Evolutionary conservation across 1,140 invertebrate genomes (phyloP).

Genomic region (Varroa destructor): DNA sequence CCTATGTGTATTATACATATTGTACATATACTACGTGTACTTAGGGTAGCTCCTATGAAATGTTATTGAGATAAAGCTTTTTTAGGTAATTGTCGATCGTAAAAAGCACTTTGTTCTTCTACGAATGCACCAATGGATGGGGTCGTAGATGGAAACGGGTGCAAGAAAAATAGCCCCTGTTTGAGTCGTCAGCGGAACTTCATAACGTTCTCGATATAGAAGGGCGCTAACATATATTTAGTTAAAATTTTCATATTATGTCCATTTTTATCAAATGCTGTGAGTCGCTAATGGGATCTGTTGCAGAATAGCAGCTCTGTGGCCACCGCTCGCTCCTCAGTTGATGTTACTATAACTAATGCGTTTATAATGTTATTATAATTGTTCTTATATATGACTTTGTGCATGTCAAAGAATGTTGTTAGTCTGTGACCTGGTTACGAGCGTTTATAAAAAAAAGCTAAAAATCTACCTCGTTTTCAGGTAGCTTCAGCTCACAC

Average conservation of each 20-base stretch:
- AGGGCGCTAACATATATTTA: constrained; percentile 8
- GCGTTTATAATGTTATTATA: background rate
- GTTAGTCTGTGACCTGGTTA: no score
- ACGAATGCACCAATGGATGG: background rate
- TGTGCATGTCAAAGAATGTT: no score
- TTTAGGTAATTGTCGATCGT: no score
- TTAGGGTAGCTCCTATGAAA: no score
- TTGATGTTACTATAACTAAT: background rate
- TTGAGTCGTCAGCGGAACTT: constrained; percentile 20
- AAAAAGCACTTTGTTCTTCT: constrained; percentile 25
- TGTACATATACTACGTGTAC: no score
- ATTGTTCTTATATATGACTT: background rate
- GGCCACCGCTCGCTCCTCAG: background rate
- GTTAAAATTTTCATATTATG: no score
- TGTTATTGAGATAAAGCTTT: no score
- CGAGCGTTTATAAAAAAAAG: no score
- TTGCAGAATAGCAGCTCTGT: background rate
- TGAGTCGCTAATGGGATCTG: background rate
- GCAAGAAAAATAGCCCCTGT: constrained; percentile 3
- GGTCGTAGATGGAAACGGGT: constrained; percentile 23
- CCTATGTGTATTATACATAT: no score
- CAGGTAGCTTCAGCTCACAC: no score
- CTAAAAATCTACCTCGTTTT: no score
- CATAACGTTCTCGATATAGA: constrained; percentile 23
- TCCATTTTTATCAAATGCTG: background rate